A percentile compares a stretch with the other conserved stretches of the same genome.
Evolutionary conservation across 2,113 vertebrate genomes (phyloP).

Genomic region (Takifugu flavidus): DNA sequence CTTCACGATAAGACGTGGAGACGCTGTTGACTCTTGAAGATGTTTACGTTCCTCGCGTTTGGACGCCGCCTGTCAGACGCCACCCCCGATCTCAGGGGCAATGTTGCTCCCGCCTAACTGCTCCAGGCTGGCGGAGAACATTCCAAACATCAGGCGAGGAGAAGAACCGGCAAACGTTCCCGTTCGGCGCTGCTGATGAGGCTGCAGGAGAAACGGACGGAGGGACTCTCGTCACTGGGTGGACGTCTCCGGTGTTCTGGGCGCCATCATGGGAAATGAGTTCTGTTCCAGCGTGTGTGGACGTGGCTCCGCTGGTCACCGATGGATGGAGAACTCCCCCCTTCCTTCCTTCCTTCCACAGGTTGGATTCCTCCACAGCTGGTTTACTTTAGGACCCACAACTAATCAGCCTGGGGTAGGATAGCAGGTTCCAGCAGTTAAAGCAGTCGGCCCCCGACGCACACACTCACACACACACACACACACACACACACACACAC

Average conservation of each 20-base stretch:
- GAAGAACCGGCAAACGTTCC: too few relatives aligned
- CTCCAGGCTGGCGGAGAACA: slow-evolving; percentile 23
- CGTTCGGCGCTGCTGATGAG: neutral
- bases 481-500: slow-evolving; percentile 23
- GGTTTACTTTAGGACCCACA: slow-evolving; percentile 73
- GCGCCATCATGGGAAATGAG: slow-evolving; percentile 5
- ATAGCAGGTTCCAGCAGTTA: slow-evolving; percentile 15
- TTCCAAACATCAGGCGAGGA: too few relatives aligned
- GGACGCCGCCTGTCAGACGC: slow-evolving; percentile 28
- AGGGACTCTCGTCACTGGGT: neutral
- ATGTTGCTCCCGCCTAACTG: slow-evolving; percentile 15
- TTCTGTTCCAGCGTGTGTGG: slow-evolving; percentile 1
- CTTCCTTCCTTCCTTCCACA: slow-evolving; percentile 29
- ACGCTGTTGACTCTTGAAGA: slow-evolving; percentile 38
- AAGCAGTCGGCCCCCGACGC: slow-evolving; percentile 41
- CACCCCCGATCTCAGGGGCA: slow-evolving; percentile 39
- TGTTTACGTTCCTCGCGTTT: slow-evolving; percentile 54
- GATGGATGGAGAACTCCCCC: slow-evolving; percentile 49
- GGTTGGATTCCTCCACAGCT: slow-evolving; percentile 53
- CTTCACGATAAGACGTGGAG: slow-evolving; percentile 32
- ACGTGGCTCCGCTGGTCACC: slow-evolving; percentile 9
- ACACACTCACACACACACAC: slow-evolving; percentile 15
- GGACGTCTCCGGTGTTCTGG: slow-evolving; percentile 22
- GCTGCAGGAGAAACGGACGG: neutral
- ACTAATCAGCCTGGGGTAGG: slow-evolving; percentile 74